A percentile compares a stretch with the other conserved stretches of the same genome.
These are phyloP conservation scores for Acanthurus leucopareius DNA, from an alignment of 2,797 vertebrate species.

Conservation along the genomic window DNA sequence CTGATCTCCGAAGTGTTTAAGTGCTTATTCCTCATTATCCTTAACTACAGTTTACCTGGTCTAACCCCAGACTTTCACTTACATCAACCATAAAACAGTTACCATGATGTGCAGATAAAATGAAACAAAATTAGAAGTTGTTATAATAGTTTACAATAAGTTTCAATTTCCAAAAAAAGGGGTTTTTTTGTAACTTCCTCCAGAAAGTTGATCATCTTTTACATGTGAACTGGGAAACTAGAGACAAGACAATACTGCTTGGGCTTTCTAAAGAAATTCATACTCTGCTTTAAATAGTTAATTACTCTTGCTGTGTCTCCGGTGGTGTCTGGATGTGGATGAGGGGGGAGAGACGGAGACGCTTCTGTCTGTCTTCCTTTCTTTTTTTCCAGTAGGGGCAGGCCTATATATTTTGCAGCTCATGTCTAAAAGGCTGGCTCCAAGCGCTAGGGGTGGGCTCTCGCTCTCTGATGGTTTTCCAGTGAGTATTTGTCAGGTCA, in stretches of 20 bases:
- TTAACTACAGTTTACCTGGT: background rate
- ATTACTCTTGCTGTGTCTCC: constrained; percentile 82
- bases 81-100: background rate
- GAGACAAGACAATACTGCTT: constrained; percentile 29
- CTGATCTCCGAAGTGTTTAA: background rate
- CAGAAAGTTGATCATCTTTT: constrained; percentile 26
- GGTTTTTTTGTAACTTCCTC: constrained; percentile 24
- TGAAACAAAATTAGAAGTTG: background rate
- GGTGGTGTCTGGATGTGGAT: constrained; percentile 79
- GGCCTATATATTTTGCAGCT: constrained; percentile 87
- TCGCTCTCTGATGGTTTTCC: constrained; percentile 93
- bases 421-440: constrained; percentile 92
- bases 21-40: background rate
- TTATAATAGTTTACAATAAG: background rate
- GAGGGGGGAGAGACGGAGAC: constrained; percentile 59
- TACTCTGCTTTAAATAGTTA: constrained; percentile 82
- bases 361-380: constrained; percentile 75
- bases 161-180: constrained; percentile 17
- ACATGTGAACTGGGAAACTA: constrained; percentile 36
- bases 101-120: background rate
- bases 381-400: constrained; percentile 78
- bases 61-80: background rate
- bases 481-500: constrained; percentile 97
- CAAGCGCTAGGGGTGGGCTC: constrained; percentile 92
- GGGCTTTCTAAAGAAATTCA: constrained; percentile 62